phyloP scores from a whole-genome alignment of 2,113 vertebrate genomes.

The Bubo bubo region DNA sequence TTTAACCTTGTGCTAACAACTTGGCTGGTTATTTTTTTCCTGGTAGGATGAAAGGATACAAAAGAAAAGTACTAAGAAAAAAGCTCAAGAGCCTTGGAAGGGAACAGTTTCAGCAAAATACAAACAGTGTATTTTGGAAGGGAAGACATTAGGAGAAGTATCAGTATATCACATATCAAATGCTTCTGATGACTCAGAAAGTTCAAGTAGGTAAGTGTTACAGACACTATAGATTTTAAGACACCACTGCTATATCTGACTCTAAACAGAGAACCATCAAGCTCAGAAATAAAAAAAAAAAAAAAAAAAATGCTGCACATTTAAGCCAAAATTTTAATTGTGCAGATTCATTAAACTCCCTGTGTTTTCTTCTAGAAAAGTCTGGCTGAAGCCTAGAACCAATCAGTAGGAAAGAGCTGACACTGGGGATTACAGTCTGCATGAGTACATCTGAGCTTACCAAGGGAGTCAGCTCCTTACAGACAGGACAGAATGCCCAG shows the following conservation, averaged over 20 bases:
- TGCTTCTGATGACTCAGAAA: background rate
- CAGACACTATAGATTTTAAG: background rate
- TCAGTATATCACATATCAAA: background rate
- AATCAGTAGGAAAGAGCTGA: background rate
- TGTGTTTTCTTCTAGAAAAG: background rate
- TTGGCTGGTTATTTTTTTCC: background rate
- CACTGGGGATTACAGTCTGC: background rate
- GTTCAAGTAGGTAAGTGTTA: background rate
- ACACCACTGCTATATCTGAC: background rate
- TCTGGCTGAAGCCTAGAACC: background rate
- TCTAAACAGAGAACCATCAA: background rate
- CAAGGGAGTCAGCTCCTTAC: background rate
- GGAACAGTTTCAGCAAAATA: background rate
- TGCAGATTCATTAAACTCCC: background rate
- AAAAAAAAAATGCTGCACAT: background rate
- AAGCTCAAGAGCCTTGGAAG: background rate
- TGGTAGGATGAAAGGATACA: background rate
- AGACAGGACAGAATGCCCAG: background rate
- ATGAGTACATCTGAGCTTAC: background rate
- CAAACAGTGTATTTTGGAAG: background rate
- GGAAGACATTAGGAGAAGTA: background rate
- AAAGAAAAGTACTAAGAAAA: background rate
- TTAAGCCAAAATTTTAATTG: background rate
- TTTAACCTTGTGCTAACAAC: background rate
- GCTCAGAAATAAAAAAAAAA: background rate